A percentile compares a stretch with the other conserved stretches of the same genome.
Evolutionary conservation across 2,888 invertebrate genomes (phyloP).

Genomic region (Parthenolecanium corni): DNA sequence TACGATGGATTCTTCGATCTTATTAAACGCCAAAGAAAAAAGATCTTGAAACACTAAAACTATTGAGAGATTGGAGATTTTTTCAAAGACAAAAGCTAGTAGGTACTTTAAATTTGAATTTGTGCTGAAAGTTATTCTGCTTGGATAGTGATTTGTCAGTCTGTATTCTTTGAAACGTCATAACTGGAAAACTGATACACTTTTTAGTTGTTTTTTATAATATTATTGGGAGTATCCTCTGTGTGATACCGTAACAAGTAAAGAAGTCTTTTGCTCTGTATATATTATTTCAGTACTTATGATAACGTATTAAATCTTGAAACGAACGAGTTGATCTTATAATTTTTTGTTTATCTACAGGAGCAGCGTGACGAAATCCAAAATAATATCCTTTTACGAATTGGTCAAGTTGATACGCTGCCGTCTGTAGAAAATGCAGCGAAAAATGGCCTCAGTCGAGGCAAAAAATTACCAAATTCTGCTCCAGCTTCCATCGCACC

Average conservation of each 20-base stretch:
- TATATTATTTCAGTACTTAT: too few species aligned
- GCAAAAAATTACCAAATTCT: conserved; percentile 49
- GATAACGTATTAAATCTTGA: too few species aligned
- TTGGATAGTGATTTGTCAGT: too few species aligned
- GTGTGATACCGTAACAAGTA: too few species aligned
- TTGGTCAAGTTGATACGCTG: conserved; percentile 21
- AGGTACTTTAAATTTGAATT: background rate
- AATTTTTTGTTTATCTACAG: conserved; percentile 37
- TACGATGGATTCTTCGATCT: background rate
- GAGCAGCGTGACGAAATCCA: conserved; percentile 51
- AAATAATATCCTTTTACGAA: conserved; percentile 52
- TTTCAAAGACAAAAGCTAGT: background rate
- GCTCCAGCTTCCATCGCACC: conserved; percentile 65
- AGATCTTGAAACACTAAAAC: background rate
- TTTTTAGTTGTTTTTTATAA: too few species aligned
- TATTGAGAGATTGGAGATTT: background rate
- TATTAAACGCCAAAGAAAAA: background rate
- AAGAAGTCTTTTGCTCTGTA: too few species aligned
- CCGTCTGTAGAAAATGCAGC: conserved; percentile 11
- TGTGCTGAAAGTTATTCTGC: too few species aligned
- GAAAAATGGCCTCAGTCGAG: conserved; percentile 23
- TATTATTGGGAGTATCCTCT: too few species aligned
- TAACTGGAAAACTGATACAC: too few species aligned
- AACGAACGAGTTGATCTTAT: too few species aligned
- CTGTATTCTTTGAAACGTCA: too few species aligned